Conservation (phyloP, 2,797 vertebrate species). For the Gastrophryne carolinensis region DNA sequence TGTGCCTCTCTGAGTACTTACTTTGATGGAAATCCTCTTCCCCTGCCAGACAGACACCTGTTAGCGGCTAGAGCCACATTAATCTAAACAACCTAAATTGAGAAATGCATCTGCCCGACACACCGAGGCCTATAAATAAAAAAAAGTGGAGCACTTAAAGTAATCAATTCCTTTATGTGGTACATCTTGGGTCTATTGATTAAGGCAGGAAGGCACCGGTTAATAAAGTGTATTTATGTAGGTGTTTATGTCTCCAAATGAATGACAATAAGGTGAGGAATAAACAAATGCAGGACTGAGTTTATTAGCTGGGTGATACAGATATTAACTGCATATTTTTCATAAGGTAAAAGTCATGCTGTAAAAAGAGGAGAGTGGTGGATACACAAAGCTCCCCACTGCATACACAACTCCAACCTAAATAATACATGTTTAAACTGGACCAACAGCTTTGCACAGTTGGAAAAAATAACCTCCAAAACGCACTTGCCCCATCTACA, state of each 20-base stretch:
- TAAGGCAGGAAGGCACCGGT: slow-evolving; percentile 15
- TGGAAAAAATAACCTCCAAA: too few species aligned
- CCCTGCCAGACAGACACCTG: slow-evolving; percentile 33
- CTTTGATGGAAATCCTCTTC: slow-evolving; percentile 36
- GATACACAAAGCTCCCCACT: too few species aligned
- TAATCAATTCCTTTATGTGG: slow-evolving; percentile 49
- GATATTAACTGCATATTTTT: too few species aligned
- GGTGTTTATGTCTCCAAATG: slow-evolving; percentile 40
- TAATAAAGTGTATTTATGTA: slow-evolving; percentile 29
- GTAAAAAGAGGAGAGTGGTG: too few species aligned
- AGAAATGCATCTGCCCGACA: slow-evolving; percentile 30
- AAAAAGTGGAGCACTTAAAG: slow-evolving; percentile 45
- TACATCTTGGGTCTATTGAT: slow-evolving; percentile 41
- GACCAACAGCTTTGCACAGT: too few species aligned
- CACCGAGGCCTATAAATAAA: slow-evolving; percentile 35
- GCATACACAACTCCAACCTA: too few species aligned
- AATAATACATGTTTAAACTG: too few species aligned
- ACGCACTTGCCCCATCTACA: too few species aligned
- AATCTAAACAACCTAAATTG: slow-evolving; percentile 44
- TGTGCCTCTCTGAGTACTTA: slow-evolving; percentile 5
- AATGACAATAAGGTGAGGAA: slow-evolving; percentile 30
- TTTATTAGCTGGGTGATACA: slow-evolving; percentile 24
- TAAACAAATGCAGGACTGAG: slow-evolving; percentile 36
- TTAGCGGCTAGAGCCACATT: slow-evolving; percentile 31
- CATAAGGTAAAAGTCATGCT: too few species aligned